These are phyloP conservation scores for Toxonevra muliebris DNA, from an alignment of 2,888 invertebrate genomes.

Conservation along the genomic window DNA sequence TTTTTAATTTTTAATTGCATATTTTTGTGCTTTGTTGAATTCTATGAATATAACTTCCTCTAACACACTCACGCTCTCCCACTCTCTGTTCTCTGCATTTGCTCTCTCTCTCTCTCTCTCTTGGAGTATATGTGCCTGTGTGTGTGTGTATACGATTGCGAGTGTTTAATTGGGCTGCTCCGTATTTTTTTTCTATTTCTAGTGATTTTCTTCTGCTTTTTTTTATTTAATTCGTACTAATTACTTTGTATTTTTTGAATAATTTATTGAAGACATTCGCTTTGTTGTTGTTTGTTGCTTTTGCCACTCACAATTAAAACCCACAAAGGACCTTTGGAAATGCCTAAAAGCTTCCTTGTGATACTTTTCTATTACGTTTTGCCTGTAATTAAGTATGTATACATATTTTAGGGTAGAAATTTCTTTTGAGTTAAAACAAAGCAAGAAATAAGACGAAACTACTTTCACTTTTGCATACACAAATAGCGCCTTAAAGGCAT, in stretches of 20 bases:
- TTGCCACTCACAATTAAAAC: no score
- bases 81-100: background rate
- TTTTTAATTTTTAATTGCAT: constrained; percentile 7
- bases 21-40: background rate
- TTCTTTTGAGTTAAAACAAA: no score
- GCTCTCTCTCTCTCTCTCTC: background rate
- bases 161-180: background rate
- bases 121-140: background rate
- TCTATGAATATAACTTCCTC: background rate
- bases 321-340: no score
- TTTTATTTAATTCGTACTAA: background rate
- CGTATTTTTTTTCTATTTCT: background rate
- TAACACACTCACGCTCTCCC: background rate
- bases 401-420: no score
- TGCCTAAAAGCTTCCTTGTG: no score
- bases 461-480: no score
- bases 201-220: no score
- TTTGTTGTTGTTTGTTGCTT: background rate
- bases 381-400: no score
- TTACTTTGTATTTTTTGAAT: background rate
- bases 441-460: no score
- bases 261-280: no score
- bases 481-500: no score
- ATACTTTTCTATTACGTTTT: no score
- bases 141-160: background rate